These are phyloP conservation scores for Psittacula derbiana DNA, from an alignment of 2,797 vertebrate genomes.

Conservation along the genomic window DNA sequence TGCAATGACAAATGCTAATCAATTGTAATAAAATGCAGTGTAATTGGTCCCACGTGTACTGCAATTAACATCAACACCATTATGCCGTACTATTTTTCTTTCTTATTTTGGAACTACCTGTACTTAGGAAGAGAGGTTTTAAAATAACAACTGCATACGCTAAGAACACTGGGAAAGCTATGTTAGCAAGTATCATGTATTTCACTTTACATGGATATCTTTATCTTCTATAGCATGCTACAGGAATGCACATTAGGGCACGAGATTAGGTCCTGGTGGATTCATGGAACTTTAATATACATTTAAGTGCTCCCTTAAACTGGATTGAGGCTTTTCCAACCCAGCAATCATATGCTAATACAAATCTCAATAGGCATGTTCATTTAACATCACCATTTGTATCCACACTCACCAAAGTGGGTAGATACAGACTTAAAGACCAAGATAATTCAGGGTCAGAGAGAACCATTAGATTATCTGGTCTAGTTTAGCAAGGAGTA, in stretches of 20 bases:
- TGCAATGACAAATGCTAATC: not conserved
- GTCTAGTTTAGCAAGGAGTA: not conserved
- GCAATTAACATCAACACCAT: not conserved
- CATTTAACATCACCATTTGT: not conserved
- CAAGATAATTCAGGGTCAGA: not conserved
- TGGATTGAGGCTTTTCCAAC: not conserved
- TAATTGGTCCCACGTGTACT: not conserved
- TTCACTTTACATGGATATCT: not conserved
- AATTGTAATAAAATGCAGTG: not conserved
- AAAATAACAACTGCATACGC: not conserved
- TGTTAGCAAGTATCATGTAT: not conserved
- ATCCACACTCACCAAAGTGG: not conserved
- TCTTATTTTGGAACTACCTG: constrained; percentile 9
- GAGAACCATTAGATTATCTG: not conserved
- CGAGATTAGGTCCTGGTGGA: not conserved
- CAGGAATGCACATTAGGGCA: not conserved
- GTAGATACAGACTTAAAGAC: not conserved
- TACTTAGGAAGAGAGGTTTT: not conserved
- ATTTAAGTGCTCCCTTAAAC: not conserved
- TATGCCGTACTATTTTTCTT: not conserved
- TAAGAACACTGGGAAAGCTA: not conserved
- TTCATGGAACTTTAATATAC: not conserved
- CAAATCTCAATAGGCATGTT: not conserved
- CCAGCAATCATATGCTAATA: not conserved
- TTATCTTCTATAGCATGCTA: not conserved